Evolutionary conservation across 2,113 vertebrate species (phyloP).

Genomic region (Pholis gunnellus): DNA sequence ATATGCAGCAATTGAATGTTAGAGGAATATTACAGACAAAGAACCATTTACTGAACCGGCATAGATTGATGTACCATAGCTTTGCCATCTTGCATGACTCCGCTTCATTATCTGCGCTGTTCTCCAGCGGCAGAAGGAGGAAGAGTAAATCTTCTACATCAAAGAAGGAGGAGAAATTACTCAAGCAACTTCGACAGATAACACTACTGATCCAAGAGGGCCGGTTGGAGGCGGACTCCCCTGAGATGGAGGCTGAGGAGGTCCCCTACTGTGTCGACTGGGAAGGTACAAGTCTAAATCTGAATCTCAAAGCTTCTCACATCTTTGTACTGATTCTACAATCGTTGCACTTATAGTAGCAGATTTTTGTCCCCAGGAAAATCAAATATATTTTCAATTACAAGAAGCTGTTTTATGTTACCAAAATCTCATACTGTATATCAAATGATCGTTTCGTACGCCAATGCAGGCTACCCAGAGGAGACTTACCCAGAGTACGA

Average conservation of each 20-base stretch:
- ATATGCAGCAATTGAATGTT: background rate
- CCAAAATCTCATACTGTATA: background rate
- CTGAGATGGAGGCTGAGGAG: slow-evolving; percentile 96
- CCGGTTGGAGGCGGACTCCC: slow-evolving; percentile 88
- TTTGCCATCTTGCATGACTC: background rate
- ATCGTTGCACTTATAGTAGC: background rate
- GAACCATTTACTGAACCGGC: background rate
- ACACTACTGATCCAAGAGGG: slow-evolving; percentile 92
- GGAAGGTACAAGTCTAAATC: slow-evolving; percentile 85
- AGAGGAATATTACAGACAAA: background rate
- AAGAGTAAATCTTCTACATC: slow-evolving; percentile 83
- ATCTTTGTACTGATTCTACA: background rate
- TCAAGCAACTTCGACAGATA: slow-evolving; percentile 91
- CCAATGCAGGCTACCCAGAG: slow-evolving; percentile 92
- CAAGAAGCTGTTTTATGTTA: background rate
- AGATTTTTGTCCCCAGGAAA: background rate
- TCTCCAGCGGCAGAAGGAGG: slow-evolving; percentile 69
- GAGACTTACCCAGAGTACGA: slow-evolving; percentile 92
- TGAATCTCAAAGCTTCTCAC: background rate
- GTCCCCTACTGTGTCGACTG: slow-evolving; percentile 91
- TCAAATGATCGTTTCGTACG: background rate
- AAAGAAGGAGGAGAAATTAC: slow-evolving; percentile 90
- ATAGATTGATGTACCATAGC: background rate
- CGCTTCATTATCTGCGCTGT: slow-evolving; percentile 30
- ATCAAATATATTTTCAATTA: slow-evolving; percentile 1